Percentiles rank a stretch among this genome's conserved stretches.
Evolutionary conservation across 2,888 invertebrate genomes (phyloP).

Genomic region (Colostygia pectinataria): DNA sequence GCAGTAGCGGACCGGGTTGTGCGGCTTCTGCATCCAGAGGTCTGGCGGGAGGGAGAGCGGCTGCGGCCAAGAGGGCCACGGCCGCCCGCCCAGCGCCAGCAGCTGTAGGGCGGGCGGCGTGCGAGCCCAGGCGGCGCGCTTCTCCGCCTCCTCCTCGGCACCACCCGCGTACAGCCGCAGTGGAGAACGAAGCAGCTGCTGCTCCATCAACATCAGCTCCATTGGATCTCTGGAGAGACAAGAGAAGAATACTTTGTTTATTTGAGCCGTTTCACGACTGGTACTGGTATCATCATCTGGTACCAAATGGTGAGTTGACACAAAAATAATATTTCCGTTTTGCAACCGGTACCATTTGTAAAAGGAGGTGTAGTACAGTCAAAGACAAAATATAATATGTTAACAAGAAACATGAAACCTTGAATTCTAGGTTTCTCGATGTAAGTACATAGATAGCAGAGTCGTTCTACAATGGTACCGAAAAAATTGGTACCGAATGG

Average conservation of each 20-base stretch:
- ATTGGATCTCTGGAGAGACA: conserved; percentile 87
- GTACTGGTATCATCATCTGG: no score
- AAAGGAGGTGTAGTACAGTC: no score
- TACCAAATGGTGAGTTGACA: no score
- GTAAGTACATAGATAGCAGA: no score
- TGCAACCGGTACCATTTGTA: no score
- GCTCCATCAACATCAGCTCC: conserved; percentile 91
- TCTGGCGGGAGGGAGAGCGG: conserved; percentile 93
- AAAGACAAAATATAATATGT: no score
- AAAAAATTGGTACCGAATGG: no score
- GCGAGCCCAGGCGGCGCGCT: conserved; percentile 80
- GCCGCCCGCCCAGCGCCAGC: conserved; percentile 85
- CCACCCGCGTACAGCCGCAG: conserved; percentile 86
- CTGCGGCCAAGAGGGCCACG: conserved; percentile 92
- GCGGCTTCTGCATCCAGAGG: conserved; percentile 95
- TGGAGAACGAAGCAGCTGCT: conserved; percentile 87
- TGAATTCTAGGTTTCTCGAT: no score
- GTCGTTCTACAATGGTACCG: no score
- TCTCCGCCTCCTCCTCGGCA: conserved; percentile 81
- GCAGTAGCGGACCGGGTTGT: conserved; percentile 82
- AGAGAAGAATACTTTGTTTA: conserved; percentile 8
- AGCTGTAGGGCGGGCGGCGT: conserved; percentile 74
- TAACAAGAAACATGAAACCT: no score
- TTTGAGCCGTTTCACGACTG: no score
- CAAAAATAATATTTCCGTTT: no score